Evolutionary conservation across 2,888 invertebrate species (phyloP).

Genomic region (Aphidoletes aphidimyza): DNA sequence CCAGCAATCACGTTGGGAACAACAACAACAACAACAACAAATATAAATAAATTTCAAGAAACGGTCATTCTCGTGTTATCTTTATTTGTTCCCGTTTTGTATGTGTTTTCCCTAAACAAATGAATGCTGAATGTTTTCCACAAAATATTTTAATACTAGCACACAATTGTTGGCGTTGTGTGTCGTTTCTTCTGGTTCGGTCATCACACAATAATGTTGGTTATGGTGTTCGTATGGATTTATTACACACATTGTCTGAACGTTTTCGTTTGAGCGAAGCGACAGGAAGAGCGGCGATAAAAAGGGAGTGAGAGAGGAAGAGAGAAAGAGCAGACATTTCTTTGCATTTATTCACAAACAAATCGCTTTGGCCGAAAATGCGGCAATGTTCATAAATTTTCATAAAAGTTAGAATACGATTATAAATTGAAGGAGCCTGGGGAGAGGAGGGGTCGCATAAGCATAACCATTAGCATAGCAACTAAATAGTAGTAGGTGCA

Average conservation of each 20-base stretch:
- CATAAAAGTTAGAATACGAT: constrained; percentile 14
- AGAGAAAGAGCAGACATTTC: too few relatives aligned
- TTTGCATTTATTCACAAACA: not conserved
- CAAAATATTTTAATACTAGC: constrained; percentile 1
- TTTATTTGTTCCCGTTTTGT: not conserved
- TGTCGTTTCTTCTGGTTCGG: too few relatives aligned
- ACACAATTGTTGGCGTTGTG: too few relatives aligned
- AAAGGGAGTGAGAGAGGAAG: too few relatives aligned
- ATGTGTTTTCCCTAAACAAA: not conserved
- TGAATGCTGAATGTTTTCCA: too few relatives aligned
- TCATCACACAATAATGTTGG: too few relatives aligned
- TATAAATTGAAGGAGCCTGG: not conserved
- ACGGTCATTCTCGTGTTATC: constrained; percentile 18
- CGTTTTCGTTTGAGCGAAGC: not conserved
- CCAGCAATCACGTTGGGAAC: too few relatives aligned
- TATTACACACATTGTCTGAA: not conserved
- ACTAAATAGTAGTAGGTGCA: not conserved
- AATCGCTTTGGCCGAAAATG: not conserved
- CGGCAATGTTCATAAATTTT: not conserved
- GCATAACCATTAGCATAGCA: not conserved
- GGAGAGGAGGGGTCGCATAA: not conserved
- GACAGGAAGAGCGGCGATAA: too few relatives aligned
- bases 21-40: too few relatives aligned
- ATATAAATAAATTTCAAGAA: too few relatives aligned
- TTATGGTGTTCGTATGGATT: not conserved